Evolutionary conservation across 1,140 invertebrate species (phyloP), one percentile per base, ranked within the genome.

Genomic region (Drosophila pallidifrons): DNA sequence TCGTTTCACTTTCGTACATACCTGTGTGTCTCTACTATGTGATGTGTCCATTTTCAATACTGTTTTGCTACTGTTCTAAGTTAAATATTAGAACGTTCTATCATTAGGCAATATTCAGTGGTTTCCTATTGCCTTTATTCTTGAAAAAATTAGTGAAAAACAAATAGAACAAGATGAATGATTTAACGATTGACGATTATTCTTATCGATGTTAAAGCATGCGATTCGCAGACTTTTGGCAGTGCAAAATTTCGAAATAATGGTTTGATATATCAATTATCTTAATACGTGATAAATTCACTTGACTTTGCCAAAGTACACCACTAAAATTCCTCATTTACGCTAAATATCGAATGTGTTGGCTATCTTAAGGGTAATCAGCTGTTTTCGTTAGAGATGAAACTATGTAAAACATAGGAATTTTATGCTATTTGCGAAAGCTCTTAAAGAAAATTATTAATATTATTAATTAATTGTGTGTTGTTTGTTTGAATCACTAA

Each of bases 131-230:
- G 35, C 43, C 46, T 46, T 41, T 30, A 30, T 46, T 51, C 46
- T 54, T 30, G 3, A 54, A 35, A 30, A 68, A 32, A 41, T 35
- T 32, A 32, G 38, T 13, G 30, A 61, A 69, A 61, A 49, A 43
- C 61, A 74, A 74, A 30, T 46, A 60, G 13, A 69, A 73, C 64
- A 68, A 61, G 49, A 74, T 69, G 71, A 28, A 49, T 45, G 61
- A 61, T 15, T 55, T 47, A 41, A 7, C 71, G 71, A 74, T 74
- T 46, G 25, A 4, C 64, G 64, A 54, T 67, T 16, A 30, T 10
- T 38, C 2, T 32, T 47, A 13, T 41, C 41, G 20, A 59, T 68
- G 13, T 58, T 20, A 13, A 2, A 57, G 6, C 15, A 30, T 43
- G 43, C 10, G 16, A 20, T n/a, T 38, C 28, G 0, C 32, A 41